Conservation (phyloP, 2,113 vertebrate genomes). For the Excalfactoria chinensis region DNA sequence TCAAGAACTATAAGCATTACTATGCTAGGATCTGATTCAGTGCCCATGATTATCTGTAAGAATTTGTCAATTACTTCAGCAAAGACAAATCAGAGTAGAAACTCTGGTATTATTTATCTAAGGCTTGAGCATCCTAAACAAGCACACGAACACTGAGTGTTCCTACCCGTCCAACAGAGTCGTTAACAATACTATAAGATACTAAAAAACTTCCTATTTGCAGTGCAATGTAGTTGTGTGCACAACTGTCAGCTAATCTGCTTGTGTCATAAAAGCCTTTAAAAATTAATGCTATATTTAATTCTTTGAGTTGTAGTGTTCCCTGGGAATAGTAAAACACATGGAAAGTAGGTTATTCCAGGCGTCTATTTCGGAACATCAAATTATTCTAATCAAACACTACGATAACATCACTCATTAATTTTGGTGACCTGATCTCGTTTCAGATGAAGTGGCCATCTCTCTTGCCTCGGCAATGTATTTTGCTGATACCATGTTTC, state of each 20-base stretch:
- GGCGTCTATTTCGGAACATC: accelerated
- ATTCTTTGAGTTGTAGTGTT: neutral
- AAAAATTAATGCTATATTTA: neutral
- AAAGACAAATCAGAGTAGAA: neutral
- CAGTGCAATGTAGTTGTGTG: neutral
- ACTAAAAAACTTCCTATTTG: neutral
- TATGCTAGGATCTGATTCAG: neutral
- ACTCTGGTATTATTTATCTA: neutral
- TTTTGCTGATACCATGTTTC: slow-evolving; percentile 79
- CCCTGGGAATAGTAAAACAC: neutral
- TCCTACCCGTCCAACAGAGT: neutral
- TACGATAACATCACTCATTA: neutral
- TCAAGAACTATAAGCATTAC: neutral
- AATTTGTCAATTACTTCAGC: neutral
- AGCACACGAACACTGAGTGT: neutral
- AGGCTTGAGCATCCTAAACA: neutral
- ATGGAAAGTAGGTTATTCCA: neutral
- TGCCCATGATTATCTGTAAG: neutral
- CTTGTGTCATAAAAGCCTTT: neutral
- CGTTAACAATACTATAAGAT: neutral
- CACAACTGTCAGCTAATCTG: neutral
- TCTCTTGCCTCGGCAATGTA: slow-evolving; percentile 62
- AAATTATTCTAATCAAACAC: neutral
- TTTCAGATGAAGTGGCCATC: slow-evolving; percentile 86
- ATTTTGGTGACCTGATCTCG: slow-evolving; percentile 13